Conservation (phyloP, 2,113 vertebrate genomes). For the Oceanites oceanicus region DNA sequence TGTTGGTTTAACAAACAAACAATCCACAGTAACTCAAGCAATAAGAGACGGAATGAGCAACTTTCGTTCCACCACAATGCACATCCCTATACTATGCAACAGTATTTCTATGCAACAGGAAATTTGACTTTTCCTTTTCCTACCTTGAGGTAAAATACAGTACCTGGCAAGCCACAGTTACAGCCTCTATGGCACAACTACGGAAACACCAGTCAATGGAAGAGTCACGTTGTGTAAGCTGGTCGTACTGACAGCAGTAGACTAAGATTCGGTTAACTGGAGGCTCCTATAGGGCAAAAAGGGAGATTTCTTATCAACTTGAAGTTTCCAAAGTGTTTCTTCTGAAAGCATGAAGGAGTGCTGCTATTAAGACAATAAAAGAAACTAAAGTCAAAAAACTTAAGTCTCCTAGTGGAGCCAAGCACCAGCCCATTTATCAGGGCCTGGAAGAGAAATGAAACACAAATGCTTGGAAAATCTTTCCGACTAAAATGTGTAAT, state of each 20-base stretch:
- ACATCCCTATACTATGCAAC: background rate
- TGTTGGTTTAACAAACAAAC: background rate
- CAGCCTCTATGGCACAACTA: conserved; percentile 84
- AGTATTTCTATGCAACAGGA: background rate
- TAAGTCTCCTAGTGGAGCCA: background rate
- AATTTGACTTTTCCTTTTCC: background rate
- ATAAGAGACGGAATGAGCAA: background rate
- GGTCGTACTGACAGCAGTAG: conserved; percentile 70
- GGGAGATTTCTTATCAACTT: background rate
- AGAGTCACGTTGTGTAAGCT: background rate
- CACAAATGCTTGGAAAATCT: background rate
- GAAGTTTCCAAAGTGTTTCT: background rate
- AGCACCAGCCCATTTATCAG: background rate
- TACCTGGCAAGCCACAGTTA: conserved; percentile 85
- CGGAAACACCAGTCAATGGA: conserved; percentile 74
- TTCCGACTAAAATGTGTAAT: background rate
- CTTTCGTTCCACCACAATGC: background rate
- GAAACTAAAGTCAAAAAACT: background rate
- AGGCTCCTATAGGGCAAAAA: conserved; percentile 69
- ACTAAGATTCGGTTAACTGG: conserved; percentile 70
- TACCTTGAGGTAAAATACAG: background rate
- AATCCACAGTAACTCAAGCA: background rate
- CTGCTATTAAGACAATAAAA: background rate
- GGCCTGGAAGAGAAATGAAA: background rate
- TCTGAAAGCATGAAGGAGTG: background rate